Evolutionary conservation across 2,113 vertebrate species (phyloP), one percentile per base, ranked within the genome.

Genomic region (Ciconia maguari): DNA sequence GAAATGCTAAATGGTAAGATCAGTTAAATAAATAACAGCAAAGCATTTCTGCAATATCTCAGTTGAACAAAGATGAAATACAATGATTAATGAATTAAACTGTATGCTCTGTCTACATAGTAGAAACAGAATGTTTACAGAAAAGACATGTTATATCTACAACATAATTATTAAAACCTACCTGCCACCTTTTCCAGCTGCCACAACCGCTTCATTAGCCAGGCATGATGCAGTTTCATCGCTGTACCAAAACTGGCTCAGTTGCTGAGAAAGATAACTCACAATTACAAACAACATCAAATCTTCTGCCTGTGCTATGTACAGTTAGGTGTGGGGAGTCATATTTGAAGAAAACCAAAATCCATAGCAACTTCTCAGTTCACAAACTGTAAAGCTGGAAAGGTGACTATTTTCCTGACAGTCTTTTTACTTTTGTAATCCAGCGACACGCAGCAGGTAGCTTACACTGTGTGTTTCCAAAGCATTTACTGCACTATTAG

Each of bases 201-300:
- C 99, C n/a, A 94, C 96, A 21, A 98, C 8, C 0, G 94, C 98
- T 91, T 99, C 99, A 52, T 98, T 97, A 5, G 99, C 99, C 19
- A 99, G 97, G 44, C 72, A 82, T 0, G 92, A 57, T 2, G 99
- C 99, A 0, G 99, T 99, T 60, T 99, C 99, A 29, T 98, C 98
- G 13, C 97, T 99, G 95, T 99, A 99, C 99, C 99, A 99, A 92
- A 99, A 99, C 97, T 99, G 99, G 97, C 99, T 99, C 98, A 99
- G 96, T 79, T 99, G 96, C 99, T 99, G 95, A 61, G 68, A 51
- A 85, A 58, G 75, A 78, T 6, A 49, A 92, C 0, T 1, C 15
- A 36, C 34, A 83, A 16, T 83, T 71, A 92, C 11, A 57, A 93
- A 62, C n/a, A 87, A 22, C 17, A 62, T 38, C 16, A 24, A 15